Evolutionary conservation across 2,113 vertebrate species (phyloP).

Genomic region (Tringa solitaria): DNA sequence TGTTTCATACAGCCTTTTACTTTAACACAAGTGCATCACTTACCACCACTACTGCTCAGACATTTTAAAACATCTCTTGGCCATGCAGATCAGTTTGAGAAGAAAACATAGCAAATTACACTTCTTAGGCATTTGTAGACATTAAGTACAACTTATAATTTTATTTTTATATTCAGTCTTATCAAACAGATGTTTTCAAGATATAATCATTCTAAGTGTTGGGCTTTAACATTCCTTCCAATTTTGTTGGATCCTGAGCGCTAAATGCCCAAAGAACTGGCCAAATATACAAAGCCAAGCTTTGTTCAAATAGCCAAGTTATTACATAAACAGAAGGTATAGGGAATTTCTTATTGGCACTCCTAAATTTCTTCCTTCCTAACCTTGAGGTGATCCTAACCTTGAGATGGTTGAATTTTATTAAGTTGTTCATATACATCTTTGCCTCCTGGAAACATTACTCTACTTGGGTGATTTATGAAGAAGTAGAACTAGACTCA

Average conservation of each 20-base stretch:
- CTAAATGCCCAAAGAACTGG: conserved; percentile 44
- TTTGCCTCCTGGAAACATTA: conserved; percentile 58
- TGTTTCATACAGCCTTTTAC: conserved; percentile 75
- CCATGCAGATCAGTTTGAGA: conserved; percentile 69
- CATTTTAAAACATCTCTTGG: conserved; percentile 68
- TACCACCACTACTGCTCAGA: conserved; percentile 73
- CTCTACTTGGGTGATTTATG: conserved; percentile 12
- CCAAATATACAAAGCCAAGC: conserved; percentile 42
- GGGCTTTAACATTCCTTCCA: conserved; percentile 56
- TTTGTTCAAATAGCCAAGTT: conserved; percentile 40
- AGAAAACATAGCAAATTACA: conserved; percentile 57
- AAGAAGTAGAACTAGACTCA: conserved; percentile 40
- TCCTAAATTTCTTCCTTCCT: conserved; percentile 12
- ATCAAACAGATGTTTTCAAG: conserved; percentile 17
- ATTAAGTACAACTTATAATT: conserved; percentile 23
- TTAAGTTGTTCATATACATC: neutral
- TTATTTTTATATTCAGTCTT: conserved; percentile 44
- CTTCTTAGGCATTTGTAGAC: conserved; percentile 61
- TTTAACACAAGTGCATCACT: conserved; percentile 70
- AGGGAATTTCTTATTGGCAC: neutral
- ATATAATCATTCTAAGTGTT: neutral
- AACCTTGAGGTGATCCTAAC: conserved; percentile 28
- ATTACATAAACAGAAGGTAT: conserved; percentile 22
- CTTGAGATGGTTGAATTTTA: conserved; percentile 2
- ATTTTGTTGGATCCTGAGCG: conserved; percentile 29